Evolutionary conservation across 2,888 invertebrate genomes (phyloP).

Genomic region (Catocala sponsa): DNA sequence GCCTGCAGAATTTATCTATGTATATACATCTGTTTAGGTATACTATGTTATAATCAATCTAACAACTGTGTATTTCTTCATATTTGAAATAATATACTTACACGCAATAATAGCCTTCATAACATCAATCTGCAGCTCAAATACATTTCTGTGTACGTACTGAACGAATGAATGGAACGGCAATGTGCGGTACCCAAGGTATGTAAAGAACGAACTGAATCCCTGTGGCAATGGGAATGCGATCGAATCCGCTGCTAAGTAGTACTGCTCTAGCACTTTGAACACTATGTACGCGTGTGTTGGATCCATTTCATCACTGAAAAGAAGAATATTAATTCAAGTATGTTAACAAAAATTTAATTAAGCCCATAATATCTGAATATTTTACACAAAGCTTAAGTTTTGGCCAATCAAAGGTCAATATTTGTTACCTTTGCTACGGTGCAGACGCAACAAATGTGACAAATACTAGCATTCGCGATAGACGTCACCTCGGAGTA

Average conservation of each 20-base stretch:
- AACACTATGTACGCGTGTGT: constrained; percentile 92
- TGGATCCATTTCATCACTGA: constrained; percentile 92
- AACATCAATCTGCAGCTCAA: constrained; percentile 95
- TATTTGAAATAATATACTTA: constrained; percentile 61
- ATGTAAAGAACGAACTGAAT: constrained; percentile 96
- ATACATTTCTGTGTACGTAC: constrained; percentile 94
- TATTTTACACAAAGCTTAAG: too few relatives aligned
- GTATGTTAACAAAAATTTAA: too few relatives aligned
- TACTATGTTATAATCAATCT: too few relatives aligned
- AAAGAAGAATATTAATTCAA: constrained; percentile 20
- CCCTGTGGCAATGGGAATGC: constrained; percentile 94
- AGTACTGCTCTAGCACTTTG: constrained; percentile 93
- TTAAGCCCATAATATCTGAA: too few relatives aligned
- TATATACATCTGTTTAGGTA: too few relatives aligned
- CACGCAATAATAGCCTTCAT: constrained; percentile 94
- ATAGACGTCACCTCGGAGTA: too few relatives aligned
- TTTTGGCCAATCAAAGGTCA: too few relatives aligned
- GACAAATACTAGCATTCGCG: too few relatives aligned
- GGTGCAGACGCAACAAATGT: too few relatives aligned
- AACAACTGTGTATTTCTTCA: too few relatives aligned
- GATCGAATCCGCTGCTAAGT: constrained; percentile 92
- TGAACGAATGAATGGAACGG: constrained; percentile 94
- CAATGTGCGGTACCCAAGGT: constrained; percentile 93
- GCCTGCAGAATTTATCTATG: too few relatives aligned
- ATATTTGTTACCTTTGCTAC: too few relatives aligned